Evolutionary conservation across 1,140 invertebrate genomes (phyloP), one percentile per base, ranked within the genome.

Genomic region (Drosophila sulfurigaster): DNA sequence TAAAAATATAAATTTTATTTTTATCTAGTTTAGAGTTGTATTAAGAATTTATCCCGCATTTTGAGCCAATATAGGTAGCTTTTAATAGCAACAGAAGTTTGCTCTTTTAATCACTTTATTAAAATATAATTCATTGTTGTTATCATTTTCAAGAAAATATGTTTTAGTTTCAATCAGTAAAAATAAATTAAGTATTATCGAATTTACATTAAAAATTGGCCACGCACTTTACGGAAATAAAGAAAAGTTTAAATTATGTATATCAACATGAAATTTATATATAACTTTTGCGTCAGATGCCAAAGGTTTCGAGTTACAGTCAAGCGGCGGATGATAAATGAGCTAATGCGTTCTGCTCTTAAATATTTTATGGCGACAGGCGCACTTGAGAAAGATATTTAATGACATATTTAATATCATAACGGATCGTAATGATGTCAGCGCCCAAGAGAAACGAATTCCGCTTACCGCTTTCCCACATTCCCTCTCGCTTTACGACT

Each of bases 371-470:
- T 35, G 48, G 35, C 13, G 54, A 57, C 54, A 49, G 35, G 30
- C 54, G 20, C 20, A 58, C 62, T 64, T 57, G 69, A 78, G 75
- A 68, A 56, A 76, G 62, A 58, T 75, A 65, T 87, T 86, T 77
- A 88, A 86, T 79, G 79, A 65, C 72, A 88, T 88, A 87, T 83
- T 89, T 75, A 70, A 83, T 78, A 68, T 75, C 16, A 8, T 58
- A 78, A 65, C 80, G 73, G 74, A 70, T 73, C 68, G 63, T 88
- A 75, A 88, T 88, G 78, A 79, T 88, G 85, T 89, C 85, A 76
- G 81, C 66, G 25, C 28, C 6, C 1, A 10, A 43, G 48, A 66
- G 38, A 46, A 52, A 76, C 71, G 32, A 64, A 70, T 65, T 54
- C 32, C 11, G 32, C 20, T 30, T 65, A 45, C 32, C 11, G 32